Percentiles rank a stretch among this genome's conserved stretches.
Evolutionary conservation across 1,140 invertebrate species (phyloP).

Genomic region (Berghia stephanieae): DNA sequence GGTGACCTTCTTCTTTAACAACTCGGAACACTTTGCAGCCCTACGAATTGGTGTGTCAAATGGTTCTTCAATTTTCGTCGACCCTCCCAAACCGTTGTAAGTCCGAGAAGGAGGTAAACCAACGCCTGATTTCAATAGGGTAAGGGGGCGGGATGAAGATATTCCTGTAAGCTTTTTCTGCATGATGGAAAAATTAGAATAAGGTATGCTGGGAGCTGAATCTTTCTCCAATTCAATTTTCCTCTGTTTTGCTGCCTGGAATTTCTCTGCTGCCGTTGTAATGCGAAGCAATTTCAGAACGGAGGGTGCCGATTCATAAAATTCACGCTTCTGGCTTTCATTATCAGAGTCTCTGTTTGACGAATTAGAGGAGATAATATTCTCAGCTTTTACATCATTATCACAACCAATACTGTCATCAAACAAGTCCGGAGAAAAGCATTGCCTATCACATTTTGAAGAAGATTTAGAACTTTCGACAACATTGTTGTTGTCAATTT

Average conservation of each 20-base stretch:
- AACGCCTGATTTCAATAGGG: slow-evolving; percentile 35
- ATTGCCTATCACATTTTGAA: not conserved
- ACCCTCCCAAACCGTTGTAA: slow-evolving; percentile 47
- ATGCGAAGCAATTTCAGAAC: slow-evolving; percentile 43
- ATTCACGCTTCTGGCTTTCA: slow-evolving; percentile 32
- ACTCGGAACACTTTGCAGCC: not conserved
- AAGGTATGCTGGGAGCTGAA: slow-evolving; percentile 26
- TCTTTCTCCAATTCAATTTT: slow-evolving; percentile 34
- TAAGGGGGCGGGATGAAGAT: slow-evolving; percentile 28
- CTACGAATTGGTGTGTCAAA: slow-evolving; percentile 31
- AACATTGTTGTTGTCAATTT: not conserved
- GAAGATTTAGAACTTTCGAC: not conserved
- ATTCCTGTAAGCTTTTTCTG: slow-evolving; percentile 37
- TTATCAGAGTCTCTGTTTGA: not conserved
- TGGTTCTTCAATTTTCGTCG: slow-evolving; percentile 40
- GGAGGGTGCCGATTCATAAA: not conserved
- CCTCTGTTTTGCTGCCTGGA: slow-evolving; percentile 35
- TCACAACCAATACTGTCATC: slow-evolving; percentile 24
- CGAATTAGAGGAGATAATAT: no score
- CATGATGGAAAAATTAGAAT: slow-evolving; percentile 41
- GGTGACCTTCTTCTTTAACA: not conserved
- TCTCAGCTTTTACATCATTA: no score
- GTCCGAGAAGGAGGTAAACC: no score
- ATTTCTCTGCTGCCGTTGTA: slow-evolving; percentile 30
- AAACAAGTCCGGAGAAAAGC: slow-evolving; percentile 34